Evolutionary conservation across 1,140 invertebrate genomes (phyloP).

Genomic region (Neotoxoptera formosana): DNA sequence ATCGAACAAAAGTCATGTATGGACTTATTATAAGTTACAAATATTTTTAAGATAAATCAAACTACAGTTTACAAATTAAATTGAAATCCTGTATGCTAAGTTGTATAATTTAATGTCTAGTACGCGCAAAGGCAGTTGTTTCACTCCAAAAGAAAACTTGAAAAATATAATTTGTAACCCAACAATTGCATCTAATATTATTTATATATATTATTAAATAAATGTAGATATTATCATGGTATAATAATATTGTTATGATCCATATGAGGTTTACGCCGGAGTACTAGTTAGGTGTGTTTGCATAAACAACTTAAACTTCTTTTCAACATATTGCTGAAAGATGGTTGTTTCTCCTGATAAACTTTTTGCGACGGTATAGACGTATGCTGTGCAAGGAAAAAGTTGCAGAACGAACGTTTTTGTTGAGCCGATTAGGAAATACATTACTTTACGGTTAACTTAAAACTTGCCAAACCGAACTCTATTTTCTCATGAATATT

Average conservation of each 20-base stretch:
- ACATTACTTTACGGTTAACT: neutral
- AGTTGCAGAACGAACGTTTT: neutral
- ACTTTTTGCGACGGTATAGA: neutral
- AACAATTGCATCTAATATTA: neutral
- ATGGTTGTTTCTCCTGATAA: neutral
- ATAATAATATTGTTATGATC: neutral
- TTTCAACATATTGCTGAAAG: neutral
- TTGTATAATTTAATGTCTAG: neutral
- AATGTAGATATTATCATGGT: no score
- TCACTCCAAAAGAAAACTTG: neutral
- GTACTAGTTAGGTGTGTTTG: neutral
- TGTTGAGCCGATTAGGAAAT: constrained; percentile 11
- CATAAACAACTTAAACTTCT: neutral
- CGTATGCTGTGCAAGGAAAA: neutral
- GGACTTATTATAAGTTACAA: neutral
- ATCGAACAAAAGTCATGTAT: neutral
- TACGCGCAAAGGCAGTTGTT: neutral
- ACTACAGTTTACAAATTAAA: neutral
- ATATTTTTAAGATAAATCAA: neutral
- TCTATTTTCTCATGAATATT: constrained; percentile 13
- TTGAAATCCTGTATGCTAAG: neutral
- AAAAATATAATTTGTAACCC: neutral
- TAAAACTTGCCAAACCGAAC: neutral
- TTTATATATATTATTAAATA: neutral
- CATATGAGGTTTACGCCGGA: neutral